phyloP scores from a whole-genome alignment of 2,797 vertebrate genomes.

The Rachycentron canadum region DNA sequence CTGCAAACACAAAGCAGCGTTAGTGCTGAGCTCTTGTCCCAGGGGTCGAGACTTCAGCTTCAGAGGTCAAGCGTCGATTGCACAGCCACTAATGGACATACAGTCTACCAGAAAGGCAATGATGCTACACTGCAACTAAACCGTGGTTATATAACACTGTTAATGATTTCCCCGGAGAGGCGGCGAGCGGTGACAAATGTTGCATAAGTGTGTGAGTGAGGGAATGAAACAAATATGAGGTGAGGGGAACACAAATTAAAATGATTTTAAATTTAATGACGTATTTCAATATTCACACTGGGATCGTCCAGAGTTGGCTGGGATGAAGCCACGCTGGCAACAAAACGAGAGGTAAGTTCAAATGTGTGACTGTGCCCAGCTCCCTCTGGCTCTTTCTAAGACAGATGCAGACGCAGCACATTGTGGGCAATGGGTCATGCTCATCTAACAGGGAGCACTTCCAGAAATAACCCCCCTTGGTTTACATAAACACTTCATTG shows the following conservation, averaged over 20 bases:
- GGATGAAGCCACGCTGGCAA: constrained; percentile 15
- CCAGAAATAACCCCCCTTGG: constrained; percentile 58
- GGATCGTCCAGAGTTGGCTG: constrained; percentile 7
- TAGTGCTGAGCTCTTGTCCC: constrained; percentile 54
- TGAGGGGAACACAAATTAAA: constrained; percentile 25
- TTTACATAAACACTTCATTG: constrained; percentile 13
- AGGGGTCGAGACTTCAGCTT: constrained; percentile 49
- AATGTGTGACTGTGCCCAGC: constrained; percentile 28
- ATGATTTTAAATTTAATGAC: neutral
- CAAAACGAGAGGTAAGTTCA: constrained; percentile 19
- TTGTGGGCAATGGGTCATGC: constrained; percentile 71
- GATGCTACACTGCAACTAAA: constrained; percentile 62
- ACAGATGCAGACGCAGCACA: constrained; percentile 68
- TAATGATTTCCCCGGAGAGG: constrained; percentile 78
- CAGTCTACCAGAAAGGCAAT: constrained; percentile 49
- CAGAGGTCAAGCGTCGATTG: constrained; percentile 55
- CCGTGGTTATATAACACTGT: constrained; percentile 70
- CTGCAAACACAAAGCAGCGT: constrained; percentile 35
- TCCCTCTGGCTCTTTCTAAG: constrained; percentile 44
- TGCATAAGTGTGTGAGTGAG: constrained; percentile 20
- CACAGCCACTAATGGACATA: constrained; percentile 58
- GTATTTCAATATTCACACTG: neutral
- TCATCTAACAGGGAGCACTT: constrained; percentile 57
- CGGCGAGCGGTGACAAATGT: constrained; percentile 53
- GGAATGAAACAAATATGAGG: constrained; percentile 14